Conservation (phyloP, 2,797 vertebrate genomes). For the Eleutherodactylus coqui region DNA sequence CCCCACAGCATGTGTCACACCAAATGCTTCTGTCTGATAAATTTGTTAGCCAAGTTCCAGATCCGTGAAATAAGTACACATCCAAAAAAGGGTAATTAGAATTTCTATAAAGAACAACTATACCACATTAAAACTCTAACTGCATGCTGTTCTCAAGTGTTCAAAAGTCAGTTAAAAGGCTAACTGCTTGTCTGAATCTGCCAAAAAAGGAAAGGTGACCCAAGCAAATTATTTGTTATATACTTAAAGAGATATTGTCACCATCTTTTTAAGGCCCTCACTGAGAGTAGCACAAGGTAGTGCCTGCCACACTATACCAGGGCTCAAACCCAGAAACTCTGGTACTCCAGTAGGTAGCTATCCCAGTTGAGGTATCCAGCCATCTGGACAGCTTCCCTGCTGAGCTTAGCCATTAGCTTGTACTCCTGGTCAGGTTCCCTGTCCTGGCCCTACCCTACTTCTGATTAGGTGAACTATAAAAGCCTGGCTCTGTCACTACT, state of each 20-base stretch:
- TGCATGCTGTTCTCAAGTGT: slow-evolving; percentile 43
- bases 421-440: too few relatives aligned
- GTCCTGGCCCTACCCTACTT: too few relatives aligned
- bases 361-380: too few relatives aligned
- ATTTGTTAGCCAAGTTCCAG: slow-evolving; percentile 48
- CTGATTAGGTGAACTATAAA: too few relatives aligned
- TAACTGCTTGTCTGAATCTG: slow-evolving; percentile 15
- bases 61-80: slow-evolving; percentile 35
- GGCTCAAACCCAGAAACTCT: too few relatives aligned
- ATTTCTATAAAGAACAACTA: slow-evolving; percentile 52
- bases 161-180: slow-evolving; percentile 34
- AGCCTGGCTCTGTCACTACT: too few relatives aligned
- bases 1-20: slow-evolving; percentile 51
- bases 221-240: not conserved
- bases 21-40: slow-evolving; percentile 50
- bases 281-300: too few relatives aligned
- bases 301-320: too few relatives aligned
- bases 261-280: too few relatives aligned
- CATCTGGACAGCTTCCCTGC: too few relatives aligned
- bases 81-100: slow-evolving; percentile 45
- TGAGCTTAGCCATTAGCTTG: too few relatives aligned
- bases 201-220: not conserved
- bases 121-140: slow-evolving; percentile 48
- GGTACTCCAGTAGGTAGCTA: too few relatives aligned
- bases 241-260: not conserved